These are phyloP conservation scores for Natator depressus DNA, from an alignment of 2,113 vertebrate species.

Conservation along the genomic window DNA sequence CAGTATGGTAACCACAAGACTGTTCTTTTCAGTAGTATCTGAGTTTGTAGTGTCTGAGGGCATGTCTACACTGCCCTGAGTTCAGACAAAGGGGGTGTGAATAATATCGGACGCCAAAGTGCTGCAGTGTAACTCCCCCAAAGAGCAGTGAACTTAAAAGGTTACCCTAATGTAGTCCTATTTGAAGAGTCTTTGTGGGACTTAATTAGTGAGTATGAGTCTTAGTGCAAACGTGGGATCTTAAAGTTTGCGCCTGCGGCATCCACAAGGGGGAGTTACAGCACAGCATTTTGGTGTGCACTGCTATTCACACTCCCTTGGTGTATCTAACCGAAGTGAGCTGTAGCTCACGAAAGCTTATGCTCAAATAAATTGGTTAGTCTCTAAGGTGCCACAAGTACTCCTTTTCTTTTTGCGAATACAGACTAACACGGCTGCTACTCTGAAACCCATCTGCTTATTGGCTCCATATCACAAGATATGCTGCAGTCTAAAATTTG, in stretches of 20 bases:
- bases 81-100: background rate
- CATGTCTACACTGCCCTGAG: background rate
- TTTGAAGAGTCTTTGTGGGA: background rate
- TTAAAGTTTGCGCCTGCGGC: background rate
- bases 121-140: background rate
- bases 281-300: background rate
- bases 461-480: background rate
- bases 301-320: background rate
- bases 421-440: too few species aligned
- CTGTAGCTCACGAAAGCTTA: too few species aligned
- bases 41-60: background rate
- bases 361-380: too few species aligned
- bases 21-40: background rate
- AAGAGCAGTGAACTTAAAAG: background rate
- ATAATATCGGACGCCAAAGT: background rate
- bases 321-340: background rate
- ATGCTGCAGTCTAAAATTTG: background rate
- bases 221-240: background rate
- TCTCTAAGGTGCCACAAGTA: too few species aligned
- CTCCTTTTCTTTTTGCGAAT: too few species aligned
- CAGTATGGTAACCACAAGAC: background rate
- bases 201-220: background rate
- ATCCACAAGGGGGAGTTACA: background rate
- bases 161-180: background rate
- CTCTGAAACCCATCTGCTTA: background rate